Evolutionary conservation across 2,113 vertebrate species (phyloP).

Genomic region (Tragulus kanchil): DNA sequence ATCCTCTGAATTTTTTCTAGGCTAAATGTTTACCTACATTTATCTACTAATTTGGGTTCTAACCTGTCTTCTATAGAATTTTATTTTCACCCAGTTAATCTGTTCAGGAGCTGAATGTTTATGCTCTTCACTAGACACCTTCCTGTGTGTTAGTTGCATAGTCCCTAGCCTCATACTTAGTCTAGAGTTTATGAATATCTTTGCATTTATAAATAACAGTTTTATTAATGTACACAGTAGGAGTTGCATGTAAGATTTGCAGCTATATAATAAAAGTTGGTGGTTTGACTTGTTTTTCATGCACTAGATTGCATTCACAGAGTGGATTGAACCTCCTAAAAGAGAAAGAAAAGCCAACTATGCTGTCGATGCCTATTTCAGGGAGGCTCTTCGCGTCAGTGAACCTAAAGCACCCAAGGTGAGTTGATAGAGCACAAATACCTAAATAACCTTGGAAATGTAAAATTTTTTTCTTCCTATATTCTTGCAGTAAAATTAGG

Average conservation of each 20-base stretch:
- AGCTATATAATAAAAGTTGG: not conserved
- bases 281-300: constrained; percentile 12
- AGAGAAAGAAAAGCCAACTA: constrained; percentile 99
- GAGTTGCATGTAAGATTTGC: not conserved
- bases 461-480: not conserved
- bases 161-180: not conserved
- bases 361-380: constrained; percentile 98
- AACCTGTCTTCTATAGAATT: not conserved
- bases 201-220: not conserved
- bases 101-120: not conserved
- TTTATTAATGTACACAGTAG: not conserved
- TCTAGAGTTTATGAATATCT: not conserved
- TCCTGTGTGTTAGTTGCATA: not conserved
- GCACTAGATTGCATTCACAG: constrained; percentile 94
- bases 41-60: not conserved
- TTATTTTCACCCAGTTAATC: not conserved
- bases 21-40: not conserved
- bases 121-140: not conserved
- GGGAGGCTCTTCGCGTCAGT: constrained; percentile 98
- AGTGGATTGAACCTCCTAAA: constrained; percentile 99
- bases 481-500: not conserved
- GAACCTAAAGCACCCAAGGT: constrained; percentile 99
- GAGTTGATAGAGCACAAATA: constrained; percentile 35
- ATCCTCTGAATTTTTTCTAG: not conserved
- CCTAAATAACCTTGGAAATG: not conserved